Conservation (phyloP, 2,797 vertebrate species). For the Perodicticus potto region DNA sequence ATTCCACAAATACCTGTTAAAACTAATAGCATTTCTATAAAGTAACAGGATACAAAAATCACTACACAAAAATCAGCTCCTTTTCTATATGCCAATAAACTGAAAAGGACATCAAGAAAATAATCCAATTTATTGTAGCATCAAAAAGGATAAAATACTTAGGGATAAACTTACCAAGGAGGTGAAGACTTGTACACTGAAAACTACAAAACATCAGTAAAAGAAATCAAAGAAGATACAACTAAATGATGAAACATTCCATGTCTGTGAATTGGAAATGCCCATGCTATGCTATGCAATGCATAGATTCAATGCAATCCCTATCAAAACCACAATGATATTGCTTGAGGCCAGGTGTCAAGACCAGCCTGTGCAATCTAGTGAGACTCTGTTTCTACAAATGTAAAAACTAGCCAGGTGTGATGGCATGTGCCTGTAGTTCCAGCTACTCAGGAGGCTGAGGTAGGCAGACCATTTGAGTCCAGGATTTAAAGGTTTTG, state of each 20-base stretch:
- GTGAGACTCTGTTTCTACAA: neutral
- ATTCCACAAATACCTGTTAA: neutral
- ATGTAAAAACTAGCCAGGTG: neutral
- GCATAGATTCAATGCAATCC: neutral
- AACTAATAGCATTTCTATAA: neutral
- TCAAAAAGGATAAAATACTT: neutral
- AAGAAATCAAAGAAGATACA: neutral
- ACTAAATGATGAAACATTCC: neutral
- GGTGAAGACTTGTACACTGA: neutral
- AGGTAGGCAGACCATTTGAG: neutral
- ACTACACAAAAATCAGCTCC: neutral
- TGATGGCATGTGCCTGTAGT: neutral
- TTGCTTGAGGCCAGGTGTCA: neutral
- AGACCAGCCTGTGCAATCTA: neutral
- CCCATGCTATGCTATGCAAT: neutral
- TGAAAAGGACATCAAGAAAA: neutral
- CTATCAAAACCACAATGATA: neutral
- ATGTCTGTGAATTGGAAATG: neutral
- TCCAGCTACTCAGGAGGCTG: neutral
- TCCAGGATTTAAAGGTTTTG: neutral
- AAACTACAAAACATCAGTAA: neutral
- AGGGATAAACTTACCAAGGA: neutral
- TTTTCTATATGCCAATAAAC: neutral
- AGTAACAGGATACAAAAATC: neutral
- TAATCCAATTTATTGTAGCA: neutral